phyloP scores from a whole-genome alignment of 1,140 invertebrate genomes.

The Lepidurus arcticus region DNA sequence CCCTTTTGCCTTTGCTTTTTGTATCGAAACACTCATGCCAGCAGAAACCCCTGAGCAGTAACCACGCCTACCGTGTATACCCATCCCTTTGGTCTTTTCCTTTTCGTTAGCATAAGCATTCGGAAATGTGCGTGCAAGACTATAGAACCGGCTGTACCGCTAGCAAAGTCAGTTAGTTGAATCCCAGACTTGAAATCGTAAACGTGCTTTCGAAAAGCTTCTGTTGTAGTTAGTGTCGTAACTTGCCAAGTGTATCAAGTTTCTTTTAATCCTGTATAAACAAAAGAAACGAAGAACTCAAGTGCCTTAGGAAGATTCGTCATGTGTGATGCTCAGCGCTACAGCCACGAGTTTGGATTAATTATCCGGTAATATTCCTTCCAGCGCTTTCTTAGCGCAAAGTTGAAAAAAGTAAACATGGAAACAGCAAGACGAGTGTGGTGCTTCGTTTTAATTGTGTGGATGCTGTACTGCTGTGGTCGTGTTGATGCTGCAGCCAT shows the following conservation, averaged over 20 bases:
- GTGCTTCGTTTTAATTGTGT: background rate
- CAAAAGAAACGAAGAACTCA: too few relatives aligned
- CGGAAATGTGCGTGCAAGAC: conserved; percentile 4
- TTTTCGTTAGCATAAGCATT: conserved; percentile 18
- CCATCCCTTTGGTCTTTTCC: conserved; percentile 8
- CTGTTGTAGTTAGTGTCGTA: background rate
- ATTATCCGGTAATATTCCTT: background rate
- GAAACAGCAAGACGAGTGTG: background rate
- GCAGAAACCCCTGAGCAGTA: background rate
- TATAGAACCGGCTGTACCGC: conserved; percentile 12
- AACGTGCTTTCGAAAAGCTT: background rate
- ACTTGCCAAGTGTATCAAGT: background rate
- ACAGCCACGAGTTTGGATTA: background rate
- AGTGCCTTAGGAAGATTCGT: background rate
- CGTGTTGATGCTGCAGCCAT: background rate
- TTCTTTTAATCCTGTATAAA: too few relatives aligned
- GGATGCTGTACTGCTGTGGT: background rate
- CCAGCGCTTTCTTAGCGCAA: background rate
- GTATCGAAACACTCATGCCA: conserved; percentile 1
- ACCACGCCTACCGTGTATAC: background rate
- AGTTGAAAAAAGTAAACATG: background rate
- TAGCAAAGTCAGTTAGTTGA: background rate
- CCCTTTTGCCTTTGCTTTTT: conserved; percentile 13
- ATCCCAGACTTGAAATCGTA: background rate
- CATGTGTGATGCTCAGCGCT: background rate